Conservation (phyloP, 2,888 invertebrate genomes). For the Drosophila paucipuncta region DNA sequence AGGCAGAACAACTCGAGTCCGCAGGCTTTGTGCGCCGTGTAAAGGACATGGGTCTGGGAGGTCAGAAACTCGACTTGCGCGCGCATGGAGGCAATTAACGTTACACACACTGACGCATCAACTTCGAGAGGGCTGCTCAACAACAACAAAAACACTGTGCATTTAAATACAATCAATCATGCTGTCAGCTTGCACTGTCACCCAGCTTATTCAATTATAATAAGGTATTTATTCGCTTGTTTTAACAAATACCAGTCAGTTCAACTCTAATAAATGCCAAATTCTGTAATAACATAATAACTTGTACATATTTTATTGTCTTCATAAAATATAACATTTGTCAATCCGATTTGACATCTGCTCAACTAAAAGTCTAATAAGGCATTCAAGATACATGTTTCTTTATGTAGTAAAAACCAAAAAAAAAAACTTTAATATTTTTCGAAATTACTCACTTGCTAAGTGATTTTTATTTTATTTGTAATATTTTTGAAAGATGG, state of each 20-base stretch:
- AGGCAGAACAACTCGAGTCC: slow-evolving; percentile 48
- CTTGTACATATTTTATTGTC: not conserved
- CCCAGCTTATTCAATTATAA: not conserved
- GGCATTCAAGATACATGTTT: not conserved
- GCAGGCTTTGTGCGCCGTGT: slow-evolving; percentile 37
- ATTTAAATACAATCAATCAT: slow-evolving; percentile 2
- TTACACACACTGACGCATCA: slow-evolving; percentile 39
- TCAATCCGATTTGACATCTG: not conserved
- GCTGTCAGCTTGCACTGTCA: not conserved
- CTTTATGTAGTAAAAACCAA: not conserved
- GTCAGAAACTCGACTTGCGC: slow-evolving; percentile 66
- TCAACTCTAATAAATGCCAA: not conserved
- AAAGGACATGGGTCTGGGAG: slow-evolving; percentile 46
- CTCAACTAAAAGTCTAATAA: not conserved
- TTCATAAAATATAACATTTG: not conserved
- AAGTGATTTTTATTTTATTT: no score
- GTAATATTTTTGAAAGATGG: no score
- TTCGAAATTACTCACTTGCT: not conserved
- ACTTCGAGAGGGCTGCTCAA: slow-evolving; percentile 27
- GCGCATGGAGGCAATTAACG: slow-evolving; percentile 77
- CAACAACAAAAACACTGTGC: not conserved
- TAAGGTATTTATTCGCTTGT: not conserved
- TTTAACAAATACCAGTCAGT: not conserved
- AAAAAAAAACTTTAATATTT: not conserved
- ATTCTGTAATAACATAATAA: not conserved